phyloP scores from a whole-genome alignment of 2,888 invertebrate species.

The Lasiommata megera region DNA sequence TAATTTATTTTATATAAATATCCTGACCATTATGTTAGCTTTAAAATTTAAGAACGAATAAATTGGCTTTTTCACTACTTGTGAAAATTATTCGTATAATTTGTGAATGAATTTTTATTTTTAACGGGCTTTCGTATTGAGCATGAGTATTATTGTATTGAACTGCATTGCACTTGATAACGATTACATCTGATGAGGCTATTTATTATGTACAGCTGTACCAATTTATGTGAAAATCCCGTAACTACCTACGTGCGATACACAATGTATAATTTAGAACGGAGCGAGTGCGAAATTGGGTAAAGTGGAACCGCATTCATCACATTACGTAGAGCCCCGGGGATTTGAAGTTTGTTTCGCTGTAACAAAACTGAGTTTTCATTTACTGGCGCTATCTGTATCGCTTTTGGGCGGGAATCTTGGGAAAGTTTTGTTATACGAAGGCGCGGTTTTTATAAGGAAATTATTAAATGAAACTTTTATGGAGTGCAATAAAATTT shows the following conservation, averaged over 20 bases:
- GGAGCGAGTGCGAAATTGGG: constrained; percentile 20
- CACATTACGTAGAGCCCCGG: constrained; percentile 33
- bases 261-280: constrained; percentile 20
- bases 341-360: constrained; percentile 32
- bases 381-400: constrained; percentile 22
- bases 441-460: background rate
- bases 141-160: background rate
- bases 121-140: background rate
- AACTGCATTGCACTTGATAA: no score
- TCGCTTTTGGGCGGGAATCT: constrained; percentile 3
- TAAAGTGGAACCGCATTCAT: constrained; percentile 29
- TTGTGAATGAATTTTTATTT: no score
- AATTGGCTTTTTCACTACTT: no score
- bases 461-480: background rate
- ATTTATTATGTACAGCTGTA: background rate
- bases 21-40: no score
- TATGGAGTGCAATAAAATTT: background rate
- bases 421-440: background rate
- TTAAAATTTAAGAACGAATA: no score
- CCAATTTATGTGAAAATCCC: constrained; percentile 2
- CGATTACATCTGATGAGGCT: background rate
- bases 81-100: no score
- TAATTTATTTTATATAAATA: no score
- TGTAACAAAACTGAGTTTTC: constrained; percentile 32
- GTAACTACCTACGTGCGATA: background rate